Conservation (phyloP, 2,113 vertebrate species). For the Symphodus melops region DNA sequence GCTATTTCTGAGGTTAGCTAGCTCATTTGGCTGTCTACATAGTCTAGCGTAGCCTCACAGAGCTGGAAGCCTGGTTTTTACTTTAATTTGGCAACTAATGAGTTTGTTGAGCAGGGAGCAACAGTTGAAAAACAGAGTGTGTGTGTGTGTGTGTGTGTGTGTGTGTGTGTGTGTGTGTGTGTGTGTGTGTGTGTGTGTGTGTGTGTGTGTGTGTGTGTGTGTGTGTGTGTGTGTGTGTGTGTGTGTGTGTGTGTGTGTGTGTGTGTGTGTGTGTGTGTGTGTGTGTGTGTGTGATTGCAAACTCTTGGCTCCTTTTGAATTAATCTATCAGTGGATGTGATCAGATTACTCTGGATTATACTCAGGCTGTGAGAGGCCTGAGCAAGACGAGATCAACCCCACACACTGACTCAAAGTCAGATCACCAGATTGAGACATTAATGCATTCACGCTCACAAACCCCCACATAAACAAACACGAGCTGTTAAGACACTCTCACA, state of each 20-base stretch:
- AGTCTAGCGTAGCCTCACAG: neutral
- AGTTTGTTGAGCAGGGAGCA: neutral
- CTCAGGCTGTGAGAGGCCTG: conserved; percentile 46
- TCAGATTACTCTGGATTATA: conserved; percentile 76
- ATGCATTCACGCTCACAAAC: conserved; percentile 34
- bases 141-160: neutral
- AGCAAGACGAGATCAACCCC: conserved; percentile 26
- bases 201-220: neutral
- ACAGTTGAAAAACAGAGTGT: neutral
- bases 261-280: neutral
- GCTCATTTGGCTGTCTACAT: neutral
- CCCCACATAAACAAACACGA: conserved; percentile 36
- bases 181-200: neutral
- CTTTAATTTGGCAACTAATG: neutral
- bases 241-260: neutral
- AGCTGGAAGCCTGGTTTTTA: neutral
- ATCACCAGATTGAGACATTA: conserved; percentile 29
- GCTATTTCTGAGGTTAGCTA: neutral
- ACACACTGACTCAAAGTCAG: conserved; percentile 17
- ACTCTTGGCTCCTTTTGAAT: conserved; percentile 39
- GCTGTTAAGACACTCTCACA: conserved; percentile 17
- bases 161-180: neutral
- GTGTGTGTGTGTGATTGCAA: conserved; percentile 9
- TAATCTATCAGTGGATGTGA: conserved; percentile 70
- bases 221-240: neutral